phyloP scores from a whole-genome alignment of 30 jellyfish, hydroid and myxozoan genomes.

The Chironex yamaguchii region DNA sequence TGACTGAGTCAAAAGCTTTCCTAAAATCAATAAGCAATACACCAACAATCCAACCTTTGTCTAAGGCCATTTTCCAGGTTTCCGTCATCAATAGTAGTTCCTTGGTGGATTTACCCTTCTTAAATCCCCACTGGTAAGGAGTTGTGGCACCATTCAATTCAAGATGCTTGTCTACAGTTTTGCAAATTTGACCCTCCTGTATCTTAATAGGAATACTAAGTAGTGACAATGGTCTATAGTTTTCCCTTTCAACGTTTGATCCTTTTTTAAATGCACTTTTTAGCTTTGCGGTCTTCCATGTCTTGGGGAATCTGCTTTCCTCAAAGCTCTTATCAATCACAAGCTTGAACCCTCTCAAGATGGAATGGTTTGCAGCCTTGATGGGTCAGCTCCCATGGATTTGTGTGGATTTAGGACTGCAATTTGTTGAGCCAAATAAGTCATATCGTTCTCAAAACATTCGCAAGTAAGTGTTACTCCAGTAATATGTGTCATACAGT shows the following conservation, averaged over 20 bases:
- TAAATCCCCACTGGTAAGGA: conserved; percentile 68
- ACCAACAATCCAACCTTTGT: conserved; percentile 14
- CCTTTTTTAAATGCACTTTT: conserved; percentile 2
- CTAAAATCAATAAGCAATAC: no score
- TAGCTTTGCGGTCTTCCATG: background rate
- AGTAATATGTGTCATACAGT: background rate
- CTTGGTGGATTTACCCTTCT: conserved; percentile 34
- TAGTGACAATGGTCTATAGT: conserved; percentile 59
- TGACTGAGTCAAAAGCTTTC: conserved; percentile 38
- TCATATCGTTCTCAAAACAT: background rate
- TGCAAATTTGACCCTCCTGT: conserved; percentile 56
- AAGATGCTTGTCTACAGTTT: conserved; percentile 19
- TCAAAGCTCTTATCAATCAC: background rate
- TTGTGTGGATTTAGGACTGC: conserved; percentile 1
- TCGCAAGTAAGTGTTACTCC: conserved; percentile 4
- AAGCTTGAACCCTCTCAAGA: background rate
- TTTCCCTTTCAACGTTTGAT: conserved; percentile 29
- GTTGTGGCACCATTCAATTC: conserved; percentile 7
- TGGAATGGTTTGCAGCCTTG: conserved; percentile 2
- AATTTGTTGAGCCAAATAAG: background rate
- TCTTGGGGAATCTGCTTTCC: background rate
- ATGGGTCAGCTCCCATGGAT: background rate
- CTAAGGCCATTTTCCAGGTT: conserved; percentile 24
- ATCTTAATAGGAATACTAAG: conserved; percentile 66
- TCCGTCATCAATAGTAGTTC: conserved; percentile 32